Percentiles rank a stretch among this genome's conserved stretches.
phyloP scores from a whole-genome alignment of 2,888 invertebrate species.

The Megastigmus dorsalis region DNA sequence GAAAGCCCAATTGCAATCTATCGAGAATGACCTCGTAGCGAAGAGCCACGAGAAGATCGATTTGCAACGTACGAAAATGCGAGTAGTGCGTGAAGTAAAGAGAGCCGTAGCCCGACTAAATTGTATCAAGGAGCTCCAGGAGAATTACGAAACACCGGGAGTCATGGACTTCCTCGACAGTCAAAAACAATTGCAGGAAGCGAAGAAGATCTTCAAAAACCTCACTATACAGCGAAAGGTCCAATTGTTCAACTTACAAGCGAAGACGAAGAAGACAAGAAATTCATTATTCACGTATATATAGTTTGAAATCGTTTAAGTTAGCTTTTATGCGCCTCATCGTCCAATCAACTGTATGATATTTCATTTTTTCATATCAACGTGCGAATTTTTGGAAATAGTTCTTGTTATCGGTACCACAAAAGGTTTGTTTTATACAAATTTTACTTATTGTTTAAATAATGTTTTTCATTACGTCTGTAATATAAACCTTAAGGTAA shows the following conservation, averaged over 20 bases:
- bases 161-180: slow-evolving; percentile 35
- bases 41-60: slow-evolving; percentile 66
- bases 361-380: no score
- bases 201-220: background rate
- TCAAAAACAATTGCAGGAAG: slow-evolving; percentile 37
- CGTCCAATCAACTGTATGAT: no score
- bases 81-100: slow-evolving; percentile 74
- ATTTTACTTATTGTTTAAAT: no score
- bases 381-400: no score
- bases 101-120: slow-evolving; percentile 68
- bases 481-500: no score
- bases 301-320: no score
- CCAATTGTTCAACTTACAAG: slow-evolving; percentile 37
- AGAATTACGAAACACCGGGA: slow-evolving; percentile 72
- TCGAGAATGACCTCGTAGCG: slow-evolving; percentile 74
- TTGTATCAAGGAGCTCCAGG: slow-evolving; percentile 72
- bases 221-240: slow-evolving; percentile 29
- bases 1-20: slow-evolving; percentile 73
- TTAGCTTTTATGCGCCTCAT: no score
- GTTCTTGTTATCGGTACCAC: no score
- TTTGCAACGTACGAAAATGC: slow-evolving; percentile 73
- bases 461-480: no score
- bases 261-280: no score
- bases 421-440: no score
- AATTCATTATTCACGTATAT: no score